Evolutionary conservation across 2,113 vertebrate genomes (phyloP), one percentile per base, ranked within the genome.

Genomic region (Brienomyrus longianalis): DNA sequence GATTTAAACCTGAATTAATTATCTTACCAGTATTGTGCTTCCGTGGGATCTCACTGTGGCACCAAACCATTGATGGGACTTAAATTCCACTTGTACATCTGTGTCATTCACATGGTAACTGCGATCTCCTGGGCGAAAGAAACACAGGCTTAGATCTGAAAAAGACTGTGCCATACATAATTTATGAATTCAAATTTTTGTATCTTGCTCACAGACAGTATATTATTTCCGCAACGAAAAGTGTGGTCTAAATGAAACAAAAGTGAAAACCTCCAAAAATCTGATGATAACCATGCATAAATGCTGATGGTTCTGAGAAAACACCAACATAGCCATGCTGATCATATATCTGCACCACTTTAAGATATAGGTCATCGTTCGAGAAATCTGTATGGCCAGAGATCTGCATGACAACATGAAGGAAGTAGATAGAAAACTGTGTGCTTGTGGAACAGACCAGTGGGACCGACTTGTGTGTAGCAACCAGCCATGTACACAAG

Each of bases 21-120:
- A 11, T 13, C 95, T 96, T 96, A 98, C 98, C 97, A 98, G 92
- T 89, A 98, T 97, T 6, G 97, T 97, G 92, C 96, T 96, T 39
- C 94, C 95, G 8, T 97, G 97, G 31, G 97, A 96, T 83, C 97
- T 96, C 77, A 98, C 96, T 0, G 97, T 98, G 4, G 98, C 98
- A 17, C 98, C 98, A 15, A 98, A 98, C 98, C 98, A 98, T 90
- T 98, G 98, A 92, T 96, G 92, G 59, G 97, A 98, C 93, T 98
- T 98, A 93, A 96, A 97, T 70, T 98, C 98, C 83, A 94, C 94
- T 84, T 95, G 94, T 35, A 94, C 83, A 6, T 91, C 3, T n/a
- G 92, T 94, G 43, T 93, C 13, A n/a, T 96, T 95, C 85, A 96
- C 48, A 5, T 47, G 31, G 52, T 90, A 31, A 0, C 31, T 59